Conservation (phyloP, 2,113 vertebrate species). For the Sorex araneus region DNA sequence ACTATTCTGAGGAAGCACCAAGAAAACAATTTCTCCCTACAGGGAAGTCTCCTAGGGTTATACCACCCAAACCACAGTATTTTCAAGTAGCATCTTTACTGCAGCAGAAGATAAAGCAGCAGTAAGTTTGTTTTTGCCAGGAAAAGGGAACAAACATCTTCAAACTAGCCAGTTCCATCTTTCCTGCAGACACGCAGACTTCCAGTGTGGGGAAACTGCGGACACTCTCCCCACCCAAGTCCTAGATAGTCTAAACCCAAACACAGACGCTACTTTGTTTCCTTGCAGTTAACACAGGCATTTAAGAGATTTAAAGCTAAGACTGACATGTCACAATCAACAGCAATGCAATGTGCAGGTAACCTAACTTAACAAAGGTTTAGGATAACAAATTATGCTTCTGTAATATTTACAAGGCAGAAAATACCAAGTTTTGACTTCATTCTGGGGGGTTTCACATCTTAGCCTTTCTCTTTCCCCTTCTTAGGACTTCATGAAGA, state of each 20-base stretch:
- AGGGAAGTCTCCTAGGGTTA: background rate
- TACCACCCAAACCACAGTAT: background rate
- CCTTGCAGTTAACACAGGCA: background rate
- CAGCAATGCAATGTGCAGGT: background rate
- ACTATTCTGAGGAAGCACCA: background rate
- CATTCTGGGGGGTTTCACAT: background rate
- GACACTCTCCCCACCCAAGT: background rate
- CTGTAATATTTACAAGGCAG: background rate
- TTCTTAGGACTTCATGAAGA: background rate
- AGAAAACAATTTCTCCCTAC: background rate
- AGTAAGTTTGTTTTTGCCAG: background rate
- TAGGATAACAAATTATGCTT: background rate
- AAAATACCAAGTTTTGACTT: background rate
- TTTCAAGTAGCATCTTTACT: background rate
- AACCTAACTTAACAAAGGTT: background rate
- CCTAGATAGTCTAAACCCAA: background rate
- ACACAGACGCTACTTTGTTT: background rate
- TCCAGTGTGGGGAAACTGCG: background rate
- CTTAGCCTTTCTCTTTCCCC: background rate
- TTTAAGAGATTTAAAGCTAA: background rate
- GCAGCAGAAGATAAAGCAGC: background rate
- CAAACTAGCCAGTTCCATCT: background rate
- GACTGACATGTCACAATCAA: slow-evolving; percentile 5
- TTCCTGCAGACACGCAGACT: background rate
- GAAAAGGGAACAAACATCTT: background rate